Percentiles rank a stretch among this genome's conserved stretches.
phyloP scores from a whole-genome alignment of 2,113 vertebrate genomes.

The Alethe castanea region DNA sequence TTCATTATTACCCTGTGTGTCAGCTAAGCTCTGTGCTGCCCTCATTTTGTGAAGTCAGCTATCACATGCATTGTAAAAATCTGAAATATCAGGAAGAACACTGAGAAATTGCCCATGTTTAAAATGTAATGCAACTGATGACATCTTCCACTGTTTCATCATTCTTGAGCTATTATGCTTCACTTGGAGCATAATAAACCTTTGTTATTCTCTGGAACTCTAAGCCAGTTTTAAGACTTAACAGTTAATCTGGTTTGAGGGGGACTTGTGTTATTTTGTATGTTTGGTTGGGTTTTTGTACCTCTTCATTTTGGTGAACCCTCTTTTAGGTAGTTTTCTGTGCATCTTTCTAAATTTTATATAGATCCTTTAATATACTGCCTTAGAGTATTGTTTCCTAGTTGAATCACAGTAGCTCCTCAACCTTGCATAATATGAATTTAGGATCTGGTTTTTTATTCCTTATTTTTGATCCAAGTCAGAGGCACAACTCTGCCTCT shows the following conservation, averaged over 20 bases:
- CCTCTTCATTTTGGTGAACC: not conserved
- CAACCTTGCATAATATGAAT: not conserved
- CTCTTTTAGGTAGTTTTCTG: not conserved
- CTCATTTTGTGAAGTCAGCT: not conserved
- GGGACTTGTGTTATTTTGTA: not conserved
- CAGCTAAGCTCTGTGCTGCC: not conserved
- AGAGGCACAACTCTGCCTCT: not conserved
- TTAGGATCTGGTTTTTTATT: not conserved
- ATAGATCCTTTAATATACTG: not conserved
- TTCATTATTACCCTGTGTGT: not conserved
- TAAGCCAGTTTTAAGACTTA: not conserved
- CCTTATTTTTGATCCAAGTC: not conserved
- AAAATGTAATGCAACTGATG: not conserved
- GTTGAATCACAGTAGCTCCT: not conserved
- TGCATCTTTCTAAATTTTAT: not conserved
- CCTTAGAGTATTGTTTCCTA: not conserved
- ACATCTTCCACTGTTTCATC: not conserved
- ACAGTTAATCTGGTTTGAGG: not conserved
- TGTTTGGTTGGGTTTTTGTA: not conserved
- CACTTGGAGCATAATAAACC: not conserved
- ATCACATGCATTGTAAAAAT: not conserved
- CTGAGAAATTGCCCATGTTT: not conserved
- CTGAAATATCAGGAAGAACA: not conserved
- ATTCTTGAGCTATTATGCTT: not conserved
- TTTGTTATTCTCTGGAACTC: not conserved